A percentile compares a stretch with the other conserved stretches of the same genome.
These are phyloP conservation scores for Eucidaris tribuloides DNA, from an alignment of 35 echinoderm and acorn worm genomes.

Conservation along the genomic window DNA sequence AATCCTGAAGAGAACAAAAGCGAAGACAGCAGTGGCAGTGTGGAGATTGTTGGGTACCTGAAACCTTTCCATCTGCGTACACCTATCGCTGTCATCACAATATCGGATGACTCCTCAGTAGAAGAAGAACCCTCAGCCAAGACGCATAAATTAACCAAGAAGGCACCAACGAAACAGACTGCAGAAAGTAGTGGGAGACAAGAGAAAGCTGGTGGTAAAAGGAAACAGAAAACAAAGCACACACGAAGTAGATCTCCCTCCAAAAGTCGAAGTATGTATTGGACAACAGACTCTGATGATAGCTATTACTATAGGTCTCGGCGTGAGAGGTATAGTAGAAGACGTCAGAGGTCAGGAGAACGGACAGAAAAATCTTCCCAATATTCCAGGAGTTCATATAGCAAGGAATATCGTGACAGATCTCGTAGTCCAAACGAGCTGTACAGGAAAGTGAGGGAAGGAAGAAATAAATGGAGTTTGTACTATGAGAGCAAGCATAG, in stretches of 20 bases:
- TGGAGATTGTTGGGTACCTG: conserved; percentile 69
- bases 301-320: background rate
- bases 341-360: too few species aligned
- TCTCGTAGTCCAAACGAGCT: background rate
- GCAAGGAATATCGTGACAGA: background rate
- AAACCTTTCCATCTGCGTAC: conserved; percentile 65
- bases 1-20: background rate
- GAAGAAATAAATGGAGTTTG: background rate
- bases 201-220: conserved; percentile 47
- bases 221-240: conserved; percentile 58
- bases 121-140: background rate
- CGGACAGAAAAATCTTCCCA: too few species aligned
- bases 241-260: background rate
- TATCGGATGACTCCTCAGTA: conserved; percentile 38
- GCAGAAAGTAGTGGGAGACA: background rate
- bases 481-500: conserved; percentile 36
- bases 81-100: conserved; percentile 45
- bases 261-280: background rate
- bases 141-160: background rate
- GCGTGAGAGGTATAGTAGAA: background rate
- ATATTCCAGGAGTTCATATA: background rate
- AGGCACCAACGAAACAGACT: background rate
- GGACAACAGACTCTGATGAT: conserved; percentile 26
- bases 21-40: conserved; percentile 44
- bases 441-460: background rate